Evolutionary conservation across 2,797 vertebrate genomes (phyloP).

Genomic region (Liasis olivaceus): DNA sequence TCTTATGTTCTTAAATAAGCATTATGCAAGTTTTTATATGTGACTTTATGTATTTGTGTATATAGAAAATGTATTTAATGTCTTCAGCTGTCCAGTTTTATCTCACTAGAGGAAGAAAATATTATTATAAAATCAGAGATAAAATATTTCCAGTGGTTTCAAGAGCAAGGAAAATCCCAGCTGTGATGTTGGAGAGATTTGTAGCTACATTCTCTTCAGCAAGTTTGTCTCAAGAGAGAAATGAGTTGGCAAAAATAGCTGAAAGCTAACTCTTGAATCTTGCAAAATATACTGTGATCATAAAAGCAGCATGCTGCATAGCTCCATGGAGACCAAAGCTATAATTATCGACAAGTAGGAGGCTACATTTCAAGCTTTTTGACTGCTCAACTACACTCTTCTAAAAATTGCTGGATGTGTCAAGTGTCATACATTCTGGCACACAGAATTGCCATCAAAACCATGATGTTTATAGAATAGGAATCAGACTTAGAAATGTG

Average conservation of each 20-base stretch:
- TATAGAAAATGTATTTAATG: neutral
- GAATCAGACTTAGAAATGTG: conserved; percentile 19
- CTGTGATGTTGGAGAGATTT: neutral
- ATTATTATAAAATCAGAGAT: neutral
- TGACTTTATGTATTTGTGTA: neutral
- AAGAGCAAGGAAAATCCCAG: neutral
- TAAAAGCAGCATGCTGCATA: conserved; percentile 33
- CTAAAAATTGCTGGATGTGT: conserved; percentile 47
- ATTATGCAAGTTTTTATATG: neutral
- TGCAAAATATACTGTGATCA: conserved; percentile 55
- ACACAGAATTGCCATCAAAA: conserved; percentile 55
- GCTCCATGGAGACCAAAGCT: conserved; percentile 40
- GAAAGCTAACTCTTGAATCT: conserved; percentile 48
- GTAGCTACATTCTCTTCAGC: neutral
- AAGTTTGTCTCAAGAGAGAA: conserved; percentile 19
- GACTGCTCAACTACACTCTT: conserved; percentile 50
- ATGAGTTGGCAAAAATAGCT: conserved; percentile 45
- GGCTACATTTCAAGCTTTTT: conserved; percentile 53
- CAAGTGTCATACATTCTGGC: conserved; percentile 42
- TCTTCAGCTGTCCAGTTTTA: conserved; percentile 8
- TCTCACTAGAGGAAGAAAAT: conserved; percentile 2
- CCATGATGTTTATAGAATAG: conserved; percentile 39
- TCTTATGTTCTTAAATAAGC: neutral
- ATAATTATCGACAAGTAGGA: conserved; percentile 44
- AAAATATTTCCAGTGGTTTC: accelerated